These are phyloP conservation scores for Callithrix jacchus DNA, from an alignment of 2,113 vertebrate genomes.

Conservation along the genomic window DNA sequence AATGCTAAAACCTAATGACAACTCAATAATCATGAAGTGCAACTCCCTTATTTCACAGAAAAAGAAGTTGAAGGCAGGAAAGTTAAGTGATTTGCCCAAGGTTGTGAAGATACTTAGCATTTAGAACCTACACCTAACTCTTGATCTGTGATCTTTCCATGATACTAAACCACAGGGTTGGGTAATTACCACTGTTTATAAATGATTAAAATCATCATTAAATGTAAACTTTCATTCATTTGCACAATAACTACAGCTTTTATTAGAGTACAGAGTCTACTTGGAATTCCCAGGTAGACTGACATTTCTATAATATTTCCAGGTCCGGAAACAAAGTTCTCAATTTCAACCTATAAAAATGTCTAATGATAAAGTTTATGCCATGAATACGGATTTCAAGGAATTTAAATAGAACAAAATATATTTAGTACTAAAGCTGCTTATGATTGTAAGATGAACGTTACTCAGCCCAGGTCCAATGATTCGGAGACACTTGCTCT, in stretches of 20 bases:
- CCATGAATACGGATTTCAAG: not conserved
- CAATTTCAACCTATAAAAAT: constrained; percentile 35
- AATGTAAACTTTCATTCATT: constrained; percentile 20
- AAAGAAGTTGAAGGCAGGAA: not conserved
- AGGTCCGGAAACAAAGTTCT: constrained; percentile 10
- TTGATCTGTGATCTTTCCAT: not conserved
- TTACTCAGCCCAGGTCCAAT: not conserved
- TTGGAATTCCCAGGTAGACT: not conserved
- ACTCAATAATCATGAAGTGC: not conserved
- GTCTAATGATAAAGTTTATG: not conserved
- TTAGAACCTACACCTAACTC: not conserved
- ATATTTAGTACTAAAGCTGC: not conserved
- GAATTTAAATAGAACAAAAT: not conserved
- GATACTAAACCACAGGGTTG: not conserved
- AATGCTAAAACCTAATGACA: not conserved
- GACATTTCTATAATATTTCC: not conserved
- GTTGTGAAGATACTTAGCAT: not conserved
- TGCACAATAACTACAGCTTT: not conserved
- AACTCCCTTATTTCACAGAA: not conserved
- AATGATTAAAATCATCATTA: not conserved
- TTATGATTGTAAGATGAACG: not conserved
- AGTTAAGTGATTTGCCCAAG: not conserved
- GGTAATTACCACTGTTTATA: not conserved
- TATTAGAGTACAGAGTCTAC: not conserved
- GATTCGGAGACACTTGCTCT: not conserved